Evolutionary conservation across 2,888 invertebrate genomes (phyloP).

Genomic region (Volucella bombylans): DNA sequence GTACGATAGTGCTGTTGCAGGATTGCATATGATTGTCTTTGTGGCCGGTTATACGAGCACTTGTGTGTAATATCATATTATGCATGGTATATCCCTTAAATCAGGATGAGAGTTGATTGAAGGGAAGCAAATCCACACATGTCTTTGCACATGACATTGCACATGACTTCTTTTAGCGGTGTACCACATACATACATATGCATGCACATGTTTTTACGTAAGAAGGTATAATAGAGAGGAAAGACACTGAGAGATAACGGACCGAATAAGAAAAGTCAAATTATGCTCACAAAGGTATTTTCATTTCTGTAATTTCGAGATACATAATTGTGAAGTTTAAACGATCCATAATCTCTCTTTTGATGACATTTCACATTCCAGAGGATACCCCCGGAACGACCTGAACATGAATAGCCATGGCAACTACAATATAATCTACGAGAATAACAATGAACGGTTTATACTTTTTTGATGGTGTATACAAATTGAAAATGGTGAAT

Average conservation of each 20-base stretch:
- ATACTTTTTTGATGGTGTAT: conserved; percentile 37
- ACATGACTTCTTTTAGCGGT: conserved; percentile 21
- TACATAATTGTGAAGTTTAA: neutral
- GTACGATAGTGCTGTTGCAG: neutral
- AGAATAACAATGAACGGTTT: conserved; percentile 24
- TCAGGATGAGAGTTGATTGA: conserved; percentile 44
- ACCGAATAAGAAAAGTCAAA: neutral
- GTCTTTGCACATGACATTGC: conserved; percentile 7
- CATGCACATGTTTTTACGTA: neutral
- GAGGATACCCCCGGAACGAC: neutral
- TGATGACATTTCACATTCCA: neutral
- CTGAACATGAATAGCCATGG: conserved; percentile 4
- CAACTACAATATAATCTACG: conserved; percentile 5
- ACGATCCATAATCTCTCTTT: neutral
- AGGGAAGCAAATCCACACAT: neutral
- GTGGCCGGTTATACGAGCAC: conserved; percentile 16
- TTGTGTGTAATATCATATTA: neutral
- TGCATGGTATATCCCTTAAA: conserved; percentile 9
- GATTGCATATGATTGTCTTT: conserved; percentile 40
- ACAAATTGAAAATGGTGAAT: conserved; percentile 12
- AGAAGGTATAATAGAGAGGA: neutral
- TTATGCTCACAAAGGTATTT: neutral
- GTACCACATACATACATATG: neutral
- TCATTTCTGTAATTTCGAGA: neutral
- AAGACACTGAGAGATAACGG: conserved; percentile 2